These are phyloP conservation scores for Chaetura pelagica DNA, from an alignment of 2,113 vertebrate species.

Conservation along the genomic window DNA sequence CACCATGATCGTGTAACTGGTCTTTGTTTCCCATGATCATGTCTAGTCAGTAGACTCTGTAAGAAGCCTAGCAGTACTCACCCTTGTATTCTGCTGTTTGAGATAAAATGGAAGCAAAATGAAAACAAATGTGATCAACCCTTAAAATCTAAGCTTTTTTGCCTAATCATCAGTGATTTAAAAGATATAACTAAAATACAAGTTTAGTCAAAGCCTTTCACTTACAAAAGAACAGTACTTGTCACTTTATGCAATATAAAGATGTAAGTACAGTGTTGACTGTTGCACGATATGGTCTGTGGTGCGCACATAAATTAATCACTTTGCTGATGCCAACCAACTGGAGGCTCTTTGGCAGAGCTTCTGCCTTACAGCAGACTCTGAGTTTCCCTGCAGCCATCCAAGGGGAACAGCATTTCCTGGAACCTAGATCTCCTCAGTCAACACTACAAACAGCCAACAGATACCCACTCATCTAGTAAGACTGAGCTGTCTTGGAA, in stretches of 20 bases:
- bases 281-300: rapidly evolving
- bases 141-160: background rate
- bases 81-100: conserved; percentile 46
- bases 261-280: background rate
- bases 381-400: background rate
- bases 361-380: background rate
- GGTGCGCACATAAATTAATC: background rate
- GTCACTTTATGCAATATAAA: background rate
- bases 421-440: background rate
- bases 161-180: background rate
- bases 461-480: background rate
- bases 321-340: background rate
- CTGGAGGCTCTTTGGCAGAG: background rate
- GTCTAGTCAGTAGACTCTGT: background rate
- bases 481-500: background rate
- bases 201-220: background rate
- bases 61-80: conserved; percentile 19
- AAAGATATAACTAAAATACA: background rate
- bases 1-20: background rate
- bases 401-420: background rate
- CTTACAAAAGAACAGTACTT: background rate
- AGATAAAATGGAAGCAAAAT: conserved; percentile 45
- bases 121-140: background rate
- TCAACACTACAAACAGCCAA: background rate
- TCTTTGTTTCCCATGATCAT: background rate